Evolutionary conservation across 2,888 invertebrate species (phyloP).

Genomic region (Agriotes lineatus): DNA sequence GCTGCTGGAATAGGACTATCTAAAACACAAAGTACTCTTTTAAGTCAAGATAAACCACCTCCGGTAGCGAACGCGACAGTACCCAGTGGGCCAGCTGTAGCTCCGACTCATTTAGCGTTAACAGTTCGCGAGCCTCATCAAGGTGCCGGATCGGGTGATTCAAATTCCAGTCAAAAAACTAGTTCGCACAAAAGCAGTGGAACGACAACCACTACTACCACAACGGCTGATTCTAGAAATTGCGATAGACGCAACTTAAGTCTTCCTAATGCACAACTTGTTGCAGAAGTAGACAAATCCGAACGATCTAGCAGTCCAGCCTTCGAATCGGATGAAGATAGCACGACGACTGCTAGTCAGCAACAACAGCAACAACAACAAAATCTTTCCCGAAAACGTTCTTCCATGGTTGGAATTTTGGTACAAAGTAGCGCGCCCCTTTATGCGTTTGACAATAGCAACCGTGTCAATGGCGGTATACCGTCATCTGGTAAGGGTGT

Average conservation of each 20-base stretch:
- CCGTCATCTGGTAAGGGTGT: slow-evolving; percentile 60
- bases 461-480: slow-evolving; percentile 70
- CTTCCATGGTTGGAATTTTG: slow-evolving; percentile 77
- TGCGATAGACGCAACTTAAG: slow-evolving; percentile 54
- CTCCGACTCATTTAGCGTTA: slow-evolving; percentile 46
- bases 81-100: slow-evolving; percentile 61
- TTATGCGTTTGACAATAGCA: slow-evolving; percentile 66
- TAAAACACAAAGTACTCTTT: slow-evolving; percentile 78
- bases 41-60: slow-evolving; percentile 80
- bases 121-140: slow-evolving; percentile 57
- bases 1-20: slow-evolving; percentile 89
- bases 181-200: slow-evolving; percentile 72
- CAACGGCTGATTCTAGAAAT: slow-evolving; percentile 54
- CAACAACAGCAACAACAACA: slow-evolving; percentile 58
- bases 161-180: slow-evolving; percentile 73
- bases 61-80: slow-evolving; percentile 66
- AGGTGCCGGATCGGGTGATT: slow-evolving; percentile 67
- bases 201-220: slow-evolving; percentile 69
- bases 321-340: slow-evolving; percentile 95
- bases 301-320: slow-evolving; percentile 93
- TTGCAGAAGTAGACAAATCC: slow-evolving; percentile 73
- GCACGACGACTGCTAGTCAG: slow-evolving; percentile 68
- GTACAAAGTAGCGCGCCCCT: slow-evolving; percentile 75
- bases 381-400: slow-evolving; percentile 70
- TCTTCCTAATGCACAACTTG: slow-evolving; percentile 50